Conservation (phyloP, 2,113 vertebrate genomes). For the Eudyptes chrysolophus region DNA sequence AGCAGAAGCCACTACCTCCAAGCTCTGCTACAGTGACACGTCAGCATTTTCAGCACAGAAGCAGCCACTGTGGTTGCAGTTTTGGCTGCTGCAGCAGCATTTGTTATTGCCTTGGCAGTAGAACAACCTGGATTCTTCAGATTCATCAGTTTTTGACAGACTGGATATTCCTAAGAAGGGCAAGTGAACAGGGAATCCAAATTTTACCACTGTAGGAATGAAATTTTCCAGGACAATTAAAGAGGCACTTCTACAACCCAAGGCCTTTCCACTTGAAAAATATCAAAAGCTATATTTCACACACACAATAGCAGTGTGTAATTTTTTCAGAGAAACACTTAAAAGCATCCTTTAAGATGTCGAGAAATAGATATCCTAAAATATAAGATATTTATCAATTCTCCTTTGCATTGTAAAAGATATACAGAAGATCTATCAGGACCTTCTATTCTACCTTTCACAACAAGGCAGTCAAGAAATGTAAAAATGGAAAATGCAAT, state of each 20-base stretch:
- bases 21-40: not conserved
- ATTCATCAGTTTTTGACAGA: not conserved
- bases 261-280: not conserved
- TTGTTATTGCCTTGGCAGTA: not conserved
- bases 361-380: not conserved
- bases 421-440: not conserved
- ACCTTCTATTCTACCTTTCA: not conserved
- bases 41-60: slow-evolving; percentile 10
- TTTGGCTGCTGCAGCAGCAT: not conserved
- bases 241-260: not conserved
- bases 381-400: not conserved
- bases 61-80: not conserved
- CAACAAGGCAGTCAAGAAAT: not conserved
- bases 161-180: not conserved
- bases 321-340: not conserved
- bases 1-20: not conserved
- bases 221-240: not conserved
- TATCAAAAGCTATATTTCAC: not conserved
- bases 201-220: not conserved
- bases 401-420: not conserved
- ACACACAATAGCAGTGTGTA: not conserved
- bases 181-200: not conserved
- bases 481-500: not conserved
- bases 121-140: not conserved
- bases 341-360: not conserved